Evolutionary conservation across 64 coral and sea anemone genomes (phyloP), one percentile per base, ranked within the genome.

Genomic region (Stichodactyla helianthus): DNA sequence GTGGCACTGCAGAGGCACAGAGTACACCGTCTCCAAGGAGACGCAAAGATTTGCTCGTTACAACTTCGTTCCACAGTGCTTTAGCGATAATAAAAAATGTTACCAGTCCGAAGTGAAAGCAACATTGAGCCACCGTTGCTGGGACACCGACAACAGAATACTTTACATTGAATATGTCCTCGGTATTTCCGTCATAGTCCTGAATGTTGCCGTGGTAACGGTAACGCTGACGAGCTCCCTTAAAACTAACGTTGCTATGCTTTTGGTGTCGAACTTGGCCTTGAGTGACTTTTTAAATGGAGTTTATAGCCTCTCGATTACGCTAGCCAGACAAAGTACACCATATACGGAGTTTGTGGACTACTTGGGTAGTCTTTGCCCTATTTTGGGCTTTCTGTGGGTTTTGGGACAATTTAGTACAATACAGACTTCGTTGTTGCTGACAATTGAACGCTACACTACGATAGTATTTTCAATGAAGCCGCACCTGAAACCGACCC

Each of bases 381-480:
- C 88, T 7, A 16, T 89, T 13, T 61, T 95, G 51, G 94, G 94
- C 17, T 92, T 95, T 84, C 17, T 92, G 79, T 95, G 94, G 94
- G 83, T 92, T 67, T 84, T 83, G 27, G 87, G 87, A 8, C 94
- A 95, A 26, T 60, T 86, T 5, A 11, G 14, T 0, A 92, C 59
- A 20, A 67, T 86, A 17, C 12, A 76, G 26, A 84, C 84, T 5
- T 87, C 94, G 0, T 17, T 92, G 1, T 54, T 95, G 50, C n/a
- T 95, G 55, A 92, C 94, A 52, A 83, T 88, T 53, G 93, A 95
- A 51, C 89, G 93, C 17, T 95, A 95, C 68, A 50, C 85, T 2
- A 88, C 87, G 4, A 92, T 95, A 61, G 76, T 95, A 1, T 95
- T 92, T 59, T 85, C 91, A 8, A 95, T 95, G 94, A 89, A 76